Conservation (phyloP, 1,140 invertebrate species). For the Maniola jurtina region DNA sequence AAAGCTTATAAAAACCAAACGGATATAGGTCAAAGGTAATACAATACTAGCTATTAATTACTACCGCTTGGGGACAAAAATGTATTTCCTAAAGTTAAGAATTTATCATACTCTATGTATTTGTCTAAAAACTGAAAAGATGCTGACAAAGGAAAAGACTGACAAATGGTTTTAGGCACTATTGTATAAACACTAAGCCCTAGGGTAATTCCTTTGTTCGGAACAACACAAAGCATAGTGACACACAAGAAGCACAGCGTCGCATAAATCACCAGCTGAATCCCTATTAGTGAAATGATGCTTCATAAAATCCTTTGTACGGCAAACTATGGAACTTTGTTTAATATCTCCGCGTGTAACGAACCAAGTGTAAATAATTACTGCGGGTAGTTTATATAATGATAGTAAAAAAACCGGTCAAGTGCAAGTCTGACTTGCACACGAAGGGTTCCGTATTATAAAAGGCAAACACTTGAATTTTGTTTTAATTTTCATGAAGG, state of each 20-base stretch:
- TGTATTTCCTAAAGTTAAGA: too few species aligned
- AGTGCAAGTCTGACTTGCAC: too few species aligned
- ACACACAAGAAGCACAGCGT: not conserved
- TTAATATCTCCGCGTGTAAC: not conserved
- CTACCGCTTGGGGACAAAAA: too few species aligned
- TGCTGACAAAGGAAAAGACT: not conserved
- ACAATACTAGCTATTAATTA: too few species aligned
- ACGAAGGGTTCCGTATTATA: too few species aligned
- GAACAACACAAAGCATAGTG: not conserved
- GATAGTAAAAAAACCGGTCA: too few species aligned
- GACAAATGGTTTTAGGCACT: slow-evolving; percentile 4
- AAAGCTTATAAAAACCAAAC: too few species aligned
- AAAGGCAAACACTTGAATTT: too few species aligned
- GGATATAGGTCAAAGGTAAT: too few species aligned
- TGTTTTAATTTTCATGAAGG: too few species aligned
- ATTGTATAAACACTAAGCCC: slow-evolving; percentile 1
- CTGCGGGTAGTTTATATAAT: not conserved
- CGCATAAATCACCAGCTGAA: not conserved
- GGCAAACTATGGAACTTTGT: not conserved
- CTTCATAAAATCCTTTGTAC: slow-evolving; percentile 8
- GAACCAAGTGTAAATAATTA: not conserved
- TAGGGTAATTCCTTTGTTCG: not conserved
- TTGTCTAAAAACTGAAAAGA: not conserved
- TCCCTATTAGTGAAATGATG: slow-evolving; percentile 1
- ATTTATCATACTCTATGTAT: not conserved